Evolutionary conservation across 1,140 invertebrate species (phyloP).

Genomic region (Palaemon carinicauda): DNA sequence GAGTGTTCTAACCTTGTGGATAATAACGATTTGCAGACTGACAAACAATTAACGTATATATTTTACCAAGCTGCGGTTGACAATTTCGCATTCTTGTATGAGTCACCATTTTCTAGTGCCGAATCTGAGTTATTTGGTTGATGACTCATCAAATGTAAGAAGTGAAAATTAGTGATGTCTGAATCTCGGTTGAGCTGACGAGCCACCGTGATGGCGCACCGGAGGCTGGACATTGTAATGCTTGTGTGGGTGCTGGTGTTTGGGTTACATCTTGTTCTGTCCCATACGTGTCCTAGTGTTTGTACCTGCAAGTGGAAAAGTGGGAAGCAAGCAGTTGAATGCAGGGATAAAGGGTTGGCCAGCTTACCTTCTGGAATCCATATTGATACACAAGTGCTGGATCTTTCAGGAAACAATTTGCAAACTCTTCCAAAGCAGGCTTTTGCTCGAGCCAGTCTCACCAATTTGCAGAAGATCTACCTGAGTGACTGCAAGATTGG

Average conservation of each 20-base stretch:
- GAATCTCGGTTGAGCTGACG: background rate
- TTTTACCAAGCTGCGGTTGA: too few relatives aligned
- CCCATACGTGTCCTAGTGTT: constrained; percentile 72
- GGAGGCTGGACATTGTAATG: background rate
- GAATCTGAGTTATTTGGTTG: too few relatives aligned
- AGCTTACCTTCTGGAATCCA: constrained; percentile 83
- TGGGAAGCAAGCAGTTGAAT: constrained; percentile 88
- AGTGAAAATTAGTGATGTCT: constrained; percentile 17
- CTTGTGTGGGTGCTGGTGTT: constrained; percentile 7
- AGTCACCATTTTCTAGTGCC: too few relatives aligned
- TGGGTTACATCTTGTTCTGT: background rate
- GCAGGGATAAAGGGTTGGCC: constrained; percentile 77
- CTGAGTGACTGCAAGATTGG: constrained; percentile 79
- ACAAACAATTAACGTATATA: too few relatives aligned
- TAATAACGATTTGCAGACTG: too few relatives aligned
- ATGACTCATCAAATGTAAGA: too few relatives aligned
- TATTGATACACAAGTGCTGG: constrained; percentile 85
- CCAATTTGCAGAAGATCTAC: constrained; percentile 87
- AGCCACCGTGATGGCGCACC: constrained; percentile 16
- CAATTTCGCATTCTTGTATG: too few relatives aligned
- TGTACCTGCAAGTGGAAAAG: constrained; percentile 92
- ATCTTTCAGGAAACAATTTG: constrained; percentile 85
- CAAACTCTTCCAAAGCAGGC: constrained; percentile 78
- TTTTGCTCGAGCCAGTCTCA: constrained; percentile 78
- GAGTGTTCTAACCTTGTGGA: too few relatives aligned